Evolutionary conservation across 1,140 invertebrate genomes (phyloP).

Genomic region (Scaptomyza hsui): DNA sequence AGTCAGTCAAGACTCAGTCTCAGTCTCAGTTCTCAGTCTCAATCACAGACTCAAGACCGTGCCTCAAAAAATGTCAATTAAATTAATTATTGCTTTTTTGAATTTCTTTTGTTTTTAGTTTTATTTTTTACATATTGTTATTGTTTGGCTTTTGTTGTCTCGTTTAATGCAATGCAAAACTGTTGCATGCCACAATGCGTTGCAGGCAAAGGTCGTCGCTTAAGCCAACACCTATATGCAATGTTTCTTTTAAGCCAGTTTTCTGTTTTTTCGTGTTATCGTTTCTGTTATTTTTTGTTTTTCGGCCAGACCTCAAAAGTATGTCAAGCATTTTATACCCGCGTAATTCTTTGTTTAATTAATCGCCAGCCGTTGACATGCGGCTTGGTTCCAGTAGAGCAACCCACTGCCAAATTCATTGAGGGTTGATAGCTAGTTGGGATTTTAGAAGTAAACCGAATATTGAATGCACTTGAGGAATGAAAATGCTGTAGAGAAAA

Average conservation of each 20-base stretch:
- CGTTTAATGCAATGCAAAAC: conserved; percentile 70
- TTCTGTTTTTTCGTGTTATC: conserved; percentile 12
- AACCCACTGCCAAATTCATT: conserved; percentile 38
- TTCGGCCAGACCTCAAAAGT: conserved; percentile 62
- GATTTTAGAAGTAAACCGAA: background rate
- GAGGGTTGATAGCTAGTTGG: conserved; percentile 68
- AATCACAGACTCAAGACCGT: conserved; percentile 46
- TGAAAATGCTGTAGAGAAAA: too few relatives aligned
- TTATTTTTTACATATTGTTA: conserved; percentile 14
- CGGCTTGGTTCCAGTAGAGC: conserved; percentile 72
- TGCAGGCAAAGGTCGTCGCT: conserved; percentile 59
- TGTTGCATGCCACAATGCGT: conserved; percentile 66
- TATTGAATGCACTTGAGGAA: conserved; percentile 4
- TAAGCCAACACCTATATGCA: conserved; percentile 63
- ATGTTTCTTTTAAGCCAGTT: conserved; percentile 44
- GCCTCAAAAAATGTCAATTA: conserved; percentile 82
- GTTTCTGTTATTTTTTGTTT: conserved; percentile 29
- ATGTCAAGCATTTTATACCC: conserved; percentile 78
- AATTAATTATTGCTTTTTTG: conserved; percentile 79
- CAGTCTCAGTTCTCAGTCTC: conserved; percentile 15
- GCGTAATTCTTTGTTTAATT: conserved; percentile 79
- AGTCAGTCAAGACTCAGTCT: conserved; percentile 58
- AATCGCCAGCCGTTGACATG: conserved; percentile 76
- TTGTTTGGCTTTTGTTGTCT: conserved; percentile 10
- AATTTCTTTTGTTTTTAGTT: conserved; percentile 52